Evolutionary conservation across 2,113 vertebrate species (phyloP), one percentile per base, ranked within the genome.

Genomic region (Chaetops frenatus): DNA sequence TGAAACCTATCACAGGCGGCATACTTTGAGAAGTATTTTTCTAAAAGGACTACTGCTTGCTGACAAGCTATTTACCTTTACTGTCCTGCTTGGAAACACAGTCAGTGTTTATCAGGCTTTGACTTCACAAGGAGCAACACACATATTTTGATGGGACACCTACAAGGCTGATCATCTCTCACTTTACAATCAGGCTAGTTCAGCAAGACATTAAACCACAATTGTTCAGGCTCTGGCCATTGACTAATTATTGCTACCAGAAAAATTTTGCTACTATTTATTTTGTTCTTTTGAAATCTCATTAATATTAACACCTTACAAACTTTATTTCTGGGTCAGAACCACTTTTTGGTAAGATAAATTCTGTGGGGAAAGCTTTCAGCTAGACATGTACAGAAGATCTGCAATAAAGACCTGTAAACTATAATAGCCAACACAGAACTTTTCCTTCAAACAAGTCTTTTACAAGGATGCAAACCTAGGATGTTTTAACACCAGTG

Each of bases 91-190:
- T 40, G n/a, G 44, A 79, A 95, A 90, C 15, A 65, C 0, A 36
- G n/a, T 8, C 48, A 36, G 2, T 0, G 2, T 33, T 72, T 90
- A 42, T 15, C 31, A 81, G 72, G 50, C n/a, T 82, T 80, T 36
- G n/a, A 65, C 31, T 15, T 70, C 28, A 67, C 33, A 81, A 36
- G 22, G 51, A 70, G 33, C 24, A 78, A 56, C 35, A 57, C 0
- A 0, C 21, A 23, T 3, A 27, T 38, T 82, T 27, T 27, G 21
- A 56, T 2, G 20, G 22, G n/a, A 79, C 8, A 69, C 6, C 13
- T 28, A 15, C 0, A 0, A 93, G 12, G 29, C 18, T 10, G 24
- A 58, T 20, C 0, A 10, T 58, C n/a, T 44, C 45, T 18, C 0
- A 1, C 51, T 91, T 77, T 12, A 44, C 22, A 18, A 51, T 17